phyloP scores from a whole-genome alignment of 2,797 vertebrate species.

The Sparidentex hasta region DNA sequence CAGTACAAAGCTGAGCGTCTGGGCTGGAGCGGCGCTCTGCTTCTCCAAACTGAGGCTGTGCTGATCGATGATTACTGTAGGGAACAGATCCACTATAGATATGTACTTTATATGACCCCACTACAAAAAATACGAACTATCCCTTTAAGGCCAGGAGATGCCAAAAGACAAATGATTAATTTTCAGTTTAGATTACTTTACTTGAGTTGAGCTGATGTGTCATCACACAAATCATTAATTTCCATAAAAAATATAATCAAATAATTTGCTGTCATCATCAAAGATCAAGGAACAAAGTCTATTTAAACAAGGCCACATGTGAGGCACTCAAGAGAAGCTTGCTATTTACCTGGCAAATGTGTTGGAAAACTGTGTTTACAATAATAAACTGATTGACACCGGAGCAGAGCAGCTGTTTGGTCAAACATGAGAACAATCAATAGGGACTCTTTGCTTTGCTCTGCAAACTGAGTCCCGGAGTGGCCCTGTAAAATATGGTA shows the following conservation, averaged over 20 bases:
- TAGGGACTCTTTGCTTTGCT: conserved; percentile 75
- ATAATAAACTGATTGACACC: conserved; percentile 71
- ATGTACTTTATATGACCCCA: too few relatives aligned
- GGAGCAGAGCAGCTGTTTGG: conserved; percentile 70
- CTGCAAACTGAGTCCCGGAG: conserved; percentile 57
- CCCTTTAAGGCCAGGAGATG: too few relatives aligned
- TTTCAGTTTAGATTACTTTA: conserved; percentile 8
- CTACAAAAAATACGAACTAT: too few relatives aligned
- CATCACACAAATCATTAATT: conserved; percentile 24
- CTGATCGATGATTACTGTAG: too few relatives aligned
- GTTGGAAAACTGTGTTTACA: conserved; percentile 63
- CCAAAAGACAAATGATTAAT: background rate
- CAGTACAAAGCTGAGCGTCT: too few relatives aligned
- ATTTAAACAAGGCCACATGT: conserved; percentile 40
- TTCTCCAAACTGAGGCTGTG: too few relatives aligned
- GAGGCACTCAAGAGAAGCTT: conserved; percentile 35
- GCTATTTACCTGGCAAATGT: conserved; percentile 59
- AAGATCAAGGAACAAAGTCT: conserved; percentile 17
- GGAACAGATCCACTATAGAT: too few relatives aligned
- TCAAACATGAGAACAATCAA: conserved; percentile 78
- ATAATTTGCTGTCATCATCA: conserved; percentile 26
- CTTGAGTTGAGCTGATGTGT: conserved; percentile 12
- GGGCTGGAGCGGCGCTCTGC: too few relatives aligned
- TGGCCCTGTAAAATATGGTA: conserved; percentile 61
- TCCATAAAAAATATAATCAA: conserved; percentile 21